phyloP scores from a whole-genome alignment of 2,888 invertebrate genomes.

The Blera fallax region DNA sequence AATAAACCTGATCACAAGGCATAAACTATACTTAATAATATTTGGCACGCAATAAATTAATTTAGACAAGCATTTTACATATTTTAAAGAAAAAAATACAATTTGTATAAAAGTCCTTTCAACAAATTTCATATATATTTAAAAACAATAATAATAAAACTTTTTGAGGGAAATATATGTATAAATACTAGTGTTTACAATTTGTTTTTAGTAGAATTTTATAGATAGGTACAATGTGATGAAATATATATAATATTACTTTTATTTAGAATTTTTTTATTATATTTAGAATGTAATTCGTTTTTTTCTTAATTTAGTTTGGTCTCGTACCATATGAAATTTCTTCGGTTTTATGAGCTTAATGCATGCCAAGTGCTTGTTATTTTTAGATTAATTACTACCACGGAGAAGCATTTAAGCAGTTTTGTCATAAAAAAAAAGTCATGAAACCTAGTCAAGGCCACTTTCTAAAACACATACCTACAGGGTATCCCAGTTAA shows the following conservation, averaged over 20 bases:
- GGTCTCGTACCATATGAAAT: not conserved
- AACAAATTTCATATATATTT: too few species aligned
- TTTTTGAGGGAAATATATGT: too few species aligned
- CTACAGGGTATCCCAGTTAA: too few species aligned
- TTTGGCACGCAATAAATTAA: not conserved
- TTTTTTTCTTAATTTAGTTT: not conserved
- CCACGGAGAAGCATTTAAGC: not conserved
- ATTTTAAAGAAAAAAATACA: not conserved
- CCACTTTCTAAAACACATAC: too few species aligned
- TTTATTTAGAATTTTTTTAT: not conserved
- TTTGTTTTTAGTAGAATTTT: constrained; percentile 2
- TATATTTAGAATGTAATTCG: not conserved
- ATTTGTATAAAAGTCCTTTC: too few species aligned
- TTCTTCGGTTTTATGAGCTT: not conserved
- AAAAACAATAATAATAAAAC: too few species aligned
- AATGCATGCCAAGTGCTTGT: not conserved
- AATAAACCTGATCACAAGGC: not conserved
- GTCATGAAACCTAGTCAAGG: too few species aligned
- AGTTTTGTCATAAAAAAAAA: not conserved
- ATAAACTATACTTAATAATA: not conserved
- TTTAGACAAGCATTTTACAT: not conserved
- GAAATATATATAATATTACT: constrained; percentile 17
- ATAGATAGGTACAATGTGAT: constrained; percentile 66
- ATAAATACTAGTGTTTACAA: too few species aligned
- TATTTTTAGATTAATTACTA: not conserved